Base-by-base conservation (phyloP, 2,797 vertebrate species). In the Sebastes vulpes region DNA sequence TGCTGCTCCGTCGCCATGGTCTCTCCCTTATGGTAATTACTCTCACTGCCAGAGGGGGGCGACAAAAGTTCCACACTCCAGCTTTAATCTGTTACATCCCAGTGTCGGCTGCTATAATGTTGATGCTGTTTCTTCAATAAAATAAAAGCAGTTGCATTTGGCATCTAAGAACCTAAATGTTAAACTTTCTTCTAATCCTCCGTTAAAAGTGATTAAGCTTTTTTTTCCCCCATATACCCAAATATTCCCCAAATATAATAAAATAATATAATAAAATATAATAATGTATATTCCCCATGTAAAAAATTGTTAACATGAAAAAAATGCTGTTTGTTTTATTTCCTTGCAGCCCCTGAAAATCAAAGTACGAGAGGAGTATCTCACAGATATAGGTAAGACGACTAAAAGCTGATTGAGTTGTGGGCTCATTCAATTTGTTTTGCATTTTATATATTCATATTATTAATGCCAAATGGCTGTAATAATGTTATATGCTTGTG, bases 371-470 rank as follows among this genome's bases (percentile, higher is more conserved):
- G 98, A 98, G 42, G 95, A 97, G 72, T 90, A 97, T 38, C 95
- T 98, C 64, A 85, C 92, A 5, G 98, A 98, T 76, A 97, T 98
- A 0, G 98, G 98, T 99, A 92, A 96, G 96, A 59, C 18, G 7
- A 18, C n/a, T n/a, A 20, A 50, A 60, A 35, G 7, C 3, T 9
- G 0, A 11, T 26, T 8, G 6, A 6, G 3, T 25, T 16, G 0
- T 35, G 1, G 1, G 8, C 9, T 28, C 9, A 4, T 1, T 18
- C 10, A 0, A 9, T 28, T 23, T 26, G 1, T 38, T 72, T 20
- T 0, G 0, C 5, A 28, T 31, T 32, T 1, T 3, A 26, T 35
- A 2, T 9, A 4, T 23, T 25, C 25, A 25, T 26, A 23, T 53
- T 12, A 6, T 35, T 35, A 35, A n/a, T n/a, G n/a, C 9, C 38